Evolutionary conservation across 2,888 invertebrate species (phyloP).

Genomic region (Noctua janthe): DNA sequence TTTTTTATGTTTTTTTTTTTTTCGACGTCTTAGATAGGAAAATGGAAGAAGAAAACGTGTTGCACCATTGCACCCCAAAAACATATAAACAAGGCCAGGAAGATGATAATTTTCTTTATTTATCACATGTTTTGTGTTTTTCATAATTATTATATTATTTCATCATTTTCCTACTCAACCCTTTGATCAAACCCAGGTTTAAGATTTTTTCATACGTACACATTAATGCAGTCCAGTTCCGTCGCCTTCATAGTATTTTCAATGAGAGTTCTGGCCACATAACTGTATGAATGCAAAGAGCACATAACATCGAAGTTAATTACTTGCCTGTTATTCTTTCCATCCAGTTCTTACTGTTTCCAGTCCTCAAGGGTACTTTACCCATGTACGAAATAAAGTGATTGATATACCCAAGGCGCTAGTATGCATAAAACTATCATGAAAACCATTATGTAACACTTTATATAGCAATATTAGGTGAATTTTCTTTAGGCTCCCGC

Average conservation of each 20-base stretch:
- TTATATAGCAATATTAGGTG: not conserved
- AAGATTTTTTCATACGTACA: not conserved
- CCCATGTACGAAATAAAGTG: not conserved
- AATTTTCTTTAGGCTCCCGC: not conserved
- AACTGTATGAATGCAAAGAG: not conserved
- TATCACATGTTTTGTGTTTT: too few relatives aligned
- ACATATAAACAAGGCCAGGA: too few relatives aligned
- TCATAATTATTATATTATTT: not conserved
- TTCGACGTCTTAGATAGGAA: too few relatives aligned
- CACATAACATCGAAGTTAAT: not conserved
- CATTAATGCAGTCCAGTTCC: not conserved
- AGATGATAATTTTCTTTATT: too few relatives aligned
- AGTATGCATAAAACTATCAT: not conserved
- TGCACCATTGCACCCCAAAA: too few relatives aligned
- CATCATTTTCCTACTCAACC: too few relatives aligned
- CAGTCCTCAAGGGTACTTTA: conserved; percentile 5
- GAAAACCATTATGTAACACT: not conserved
- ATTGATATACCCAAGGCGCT: conserved; percentile 28
- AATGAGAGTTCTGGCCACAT: not conserved
- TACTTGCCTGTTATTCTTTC: not conserved
- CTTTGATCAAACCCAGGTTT: not conserved
- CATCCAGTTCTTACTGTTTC: not conserved
- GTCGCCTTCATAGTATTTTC: not conserved
- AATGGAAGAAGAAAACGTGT: too few relatives aligned
- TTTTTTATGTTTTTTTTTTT: too few relatives aligned